Evolutionary conservation across 2,888 invertebrate species (phyloP), one percentile per base, ranked within the genome.

Genomic region (Xylota segnis): DNA sequence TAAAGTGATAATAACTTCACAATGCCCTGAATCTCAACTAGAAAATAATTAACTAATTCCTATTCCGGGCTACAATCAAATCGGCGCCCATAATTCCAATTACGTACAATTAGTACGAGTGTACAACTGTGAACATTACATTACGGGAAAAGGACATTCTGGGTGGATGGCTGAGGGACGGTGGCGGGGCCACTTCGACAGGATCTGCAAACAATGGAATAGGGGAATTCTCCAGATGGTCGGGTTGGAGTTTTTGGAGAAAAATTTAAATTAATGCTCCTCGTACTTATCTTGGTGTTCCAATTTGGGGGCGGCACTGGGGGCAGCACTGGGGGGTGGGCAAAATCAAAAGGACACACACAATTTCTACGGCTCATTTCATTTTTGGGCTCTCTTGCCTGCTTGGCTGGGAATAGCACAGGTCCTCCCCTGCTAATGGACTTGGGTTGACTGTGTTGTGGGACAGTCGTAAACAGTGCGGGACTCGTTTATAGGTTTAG

Each of bases 1-100:
- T 83, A 71, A 83, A 83, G 76, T 83, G 82, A 83, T 83, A 76
- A 83, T 76, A 83, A 83, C 76, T 83, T 76, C 59, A 71, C 76
- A 76, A 58, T 65, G 71, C 71, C 83, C 83, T 83, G 76, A 83
- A 83, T 83, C 76, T 59, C 83, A 83, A 83, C 76, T 83, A 83
- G 83, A 83, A 83, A 76, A 82, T 83, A 83, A 83, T 83, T 83
- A 83, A 83, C 71, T 83, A 83, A 83, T 83, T 83, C 71, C 76
- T 83, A 83, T 83, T 76, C 76, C 59, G 76, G 65, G 65, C 83
- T 76, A 66, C 76, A 76, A 83, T 83, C 76, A 76, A 76, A 83
- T 76, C 76, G 83, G 83, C 76, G 65, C 71, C 76, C 76, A 83
- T 83, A 83, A 76, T 83, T 76, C 83, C 71, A 83, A 76, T 83